phyloP scores from a whole-genome alignment of 2,888 invertebrate genomes.

The Unio pictorum region DNA sequence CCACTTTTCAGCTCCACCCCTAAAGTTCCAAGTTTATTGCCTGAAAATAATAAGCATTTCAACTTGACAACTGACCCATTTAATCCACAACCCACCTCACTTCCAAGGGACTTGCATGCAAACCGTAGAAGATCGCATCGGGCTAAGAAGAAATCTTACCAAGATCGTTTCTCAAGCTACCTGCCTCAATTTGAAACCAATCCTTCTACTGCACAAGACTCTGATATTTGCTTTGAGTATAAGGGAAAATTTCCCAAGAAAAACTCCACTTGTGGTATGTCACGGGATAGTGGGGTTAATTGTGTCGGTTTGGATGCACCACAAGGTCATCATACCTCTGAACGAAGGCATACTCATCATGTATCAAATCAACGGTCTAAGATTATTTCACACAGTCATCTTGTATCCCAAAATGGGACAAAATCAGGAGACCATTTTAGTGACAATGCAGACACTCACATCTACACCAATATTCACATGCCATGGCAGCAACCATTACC shows the following conservation, averaged over 20 bases:
- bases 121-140: constrained; percentile 17
- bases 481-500: too few relatives aligned
- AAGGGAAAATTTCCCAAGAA: constrained; percentile 59
- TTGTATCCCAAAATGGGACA: too few relatives aligned
- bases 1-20: constrained; percentile 42
- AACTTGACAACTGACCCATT: constrained; percentile 5
- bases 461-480: too few relatives aligned
- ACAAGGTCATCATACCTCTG: too few relatives aligned
- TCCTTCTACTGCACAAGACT: constrained; percentile 9
- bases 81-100: too few relatives aligned
- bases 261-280: constrained; percentile 50
- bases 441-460: too few relatives aligned
- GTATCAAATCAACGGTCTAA: too few relatives aligned
- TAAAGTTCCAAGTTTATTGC: constrained; percentile 13
- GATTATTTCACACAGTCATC: too few relatives aligned
- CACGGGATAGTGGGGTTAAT: constrained; percentile 68
- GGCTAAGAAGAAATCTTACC: constrained; percentile 24
- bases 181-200: constrained; percentile 11
- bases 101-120: too few relatives aligned
- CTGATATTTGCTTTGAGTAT: constrained; percentile 61
- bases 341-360: too few relatives aligned
- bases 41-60: neutral
- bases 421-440: too few relatives aligned
- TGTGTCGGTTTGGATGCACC: constrained; percentile 53
- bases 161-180: constrained; percentile 36